Evolutionary conservation across 2,888 invertebrate species (phyloP), one percentile per base, ranked within the genome.

Genomic region (Linnaemya tessellans): DNA sequence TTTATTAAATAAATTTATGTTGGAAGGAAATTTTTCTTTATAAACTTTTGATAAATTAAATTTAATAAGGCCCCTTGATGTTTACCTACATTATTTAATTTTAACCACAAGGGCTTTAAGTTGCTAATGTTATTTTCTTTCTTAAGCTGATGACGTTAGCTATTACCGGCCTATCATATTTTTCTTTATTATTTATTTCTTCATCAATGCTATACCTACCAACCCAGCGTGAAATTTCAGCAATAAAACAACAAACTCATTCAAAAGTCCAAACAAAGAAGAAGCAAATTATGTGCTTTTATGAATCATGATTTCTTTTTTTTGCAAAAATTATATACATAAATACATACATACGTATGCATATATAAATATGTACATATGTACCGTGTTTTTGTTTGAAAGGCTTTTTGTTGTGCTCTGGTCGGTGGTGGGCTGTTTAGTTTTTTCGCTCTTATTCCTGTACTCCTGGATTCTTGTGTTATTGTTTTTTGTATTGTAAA

Each of bases 391-490:
- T 60, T 60, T 79, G 9, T 41, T 10, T 70, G 20, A 43, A 11
- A 38, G 13, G 1, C 20, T 22, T 41, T 73, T 22, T 60, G 25
- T 46, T 38, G 3, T 54, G 15, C 25, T 84, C 20, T 68, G 38
- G n/a, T 80, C 22, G 20, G 10, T 25, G 43, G 41, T 60, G 51
- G 41, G 46, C 20, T 70, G 41, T 54, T 78, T 15, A 25, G 35
- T 54, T 13, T 71, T 78, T 18, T 74, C 18, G 0, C 18, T 49
- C 13, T n/a, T 41, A 13, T 58, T 65, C 46, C 56, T 64, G 62
- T 68, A 62, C 46, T 78, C 73, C 67, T 75, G 62, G 18, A 46
- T 58, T 77, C 41, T 54, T 70, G 60, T 35, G 22, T 25, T n/a
- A 20, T 62, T 82, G 25, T 54, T 65, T 8, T n/a, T 38, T 46